phyloP scores from a whole-genome alignment of 2,888 invertebrate species.

The Pogonocherus hispidulus region DNA sequence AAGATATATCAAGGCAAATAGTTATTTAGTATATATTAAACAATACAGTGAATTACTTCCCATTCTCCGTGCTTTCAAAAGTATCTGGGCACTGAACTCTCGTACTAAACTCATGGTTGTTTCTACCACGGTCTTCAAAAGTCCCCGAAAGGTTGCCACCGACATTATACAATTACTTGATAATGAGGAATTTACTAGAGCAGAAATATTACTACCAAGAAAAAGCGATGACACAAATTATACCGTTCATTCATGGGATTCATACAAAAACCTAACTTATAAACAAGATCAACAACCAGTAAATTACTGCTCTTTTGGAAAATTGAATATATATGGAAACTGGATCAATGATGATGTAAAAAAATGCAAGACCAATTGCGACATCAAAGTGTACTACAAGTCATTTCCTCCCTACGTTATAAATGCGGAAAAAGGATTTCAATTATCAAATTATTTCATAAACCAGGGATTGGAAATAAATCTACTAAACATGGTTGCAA shows the following conservation, averaged over 20 bases:
- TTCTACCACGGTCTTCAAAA: background rate
- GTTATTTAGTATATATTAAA: conserved; percentile 29
- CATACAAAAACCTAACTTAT: background rate
- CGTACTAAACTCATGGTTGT: conserved; percentile 7
- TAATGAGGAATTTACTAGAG: background rate
- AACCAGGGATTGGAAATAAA: conserved; percentile 22
- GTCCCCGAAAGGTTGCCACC: background rate
- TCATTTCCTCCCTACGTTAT: conserved; percentile 21
- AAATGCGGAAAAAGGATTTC: background rate
- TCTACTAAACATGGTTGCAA: conserved; percentile 1
- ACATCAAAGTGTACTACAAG: conserved; percentile 21
- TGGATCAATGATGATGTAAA: conserved; percentile 29
- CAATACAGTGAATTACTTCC: background rate
- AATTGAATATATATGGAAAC: background rate
- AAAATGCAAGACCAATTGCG: conserved; percentile 24
- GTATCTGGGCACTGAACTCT: background rate
- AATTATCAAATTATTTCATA: conserved; percentile 2
- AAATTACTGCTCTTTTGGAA: conserved; percentile 32
- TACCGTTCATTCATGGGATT: conserved; percentile 10
- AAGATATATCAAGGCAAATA: conserved; percentile 12
- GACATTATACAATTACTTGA: conserved; percentile 24
- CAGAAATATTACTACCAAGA: background rate
- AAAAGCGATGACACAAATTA: background rate
- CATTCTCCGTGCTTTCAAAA: background rate
- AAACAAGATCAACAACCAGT: background rate